Evolutionary conservation across 2,888 invertebrate species (phyloP).

Genomic region (Miltochrista miniata): DNA sequence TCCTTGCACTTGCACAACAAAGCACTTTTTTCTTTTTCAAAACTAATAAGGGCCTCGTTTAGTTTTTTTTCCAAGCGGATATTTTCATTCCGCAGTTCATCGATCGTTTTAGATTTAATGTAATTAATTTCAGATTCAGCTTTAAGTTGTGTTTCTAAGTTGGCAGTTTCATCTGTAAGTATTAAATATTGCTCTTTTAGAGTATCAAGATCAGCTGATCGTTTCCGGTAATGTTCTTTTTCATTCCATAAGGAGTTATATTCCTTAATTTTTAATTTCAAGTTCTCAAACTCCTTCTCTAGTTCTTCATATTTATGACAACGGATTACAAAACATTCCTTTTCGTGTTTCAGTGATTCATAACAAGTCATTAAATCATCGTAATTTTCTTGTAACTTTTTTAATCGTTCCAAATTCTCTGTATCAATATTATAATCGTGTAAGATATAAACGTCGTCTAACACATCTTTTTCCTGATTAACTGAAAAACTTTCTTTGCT

Average conservation of each 20-base stretch:
- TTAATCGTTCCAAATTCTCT: conserved; percentile 66
- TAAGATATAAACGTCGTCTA: conserved; percentile 38
- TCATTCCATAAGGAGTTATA: conserved; percentile 71
- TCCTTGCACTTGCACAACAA: conserved; percentile 78
- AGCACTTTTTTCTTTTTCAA: conserved; percentile 76
- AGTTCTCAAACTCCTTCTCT: conserved; percentile 58
- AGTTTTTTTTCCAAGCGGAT: conserved; percentile 61
- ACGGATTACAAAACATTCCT: conserved; percentile 51
- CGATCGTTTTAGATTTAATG: conserved; percentile 58
- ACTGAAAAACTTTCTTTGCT: conserved; percentile 49
- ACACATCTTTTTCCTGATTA: conserved; percentile 38
- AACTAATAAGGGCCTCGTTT: conserved; percentile 53
- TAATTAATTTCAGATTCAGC: conserved; percentile 71
- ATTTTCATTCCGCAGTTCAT: conserved; percentile 62
- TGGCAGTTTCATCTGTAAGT: conserved; percentile 66
- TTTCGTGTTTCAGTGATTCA: conserved; percentile 68
- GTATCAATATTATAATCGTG: conserved; percentile 56
- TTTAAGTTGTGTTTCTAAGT: conserved; percentile 65
- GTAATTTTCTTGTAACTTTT: conserved; percentile 66
- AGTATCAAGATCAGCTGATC: conserved; percentile 65
- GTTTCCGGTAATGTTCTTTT: conserved; percentile 68
- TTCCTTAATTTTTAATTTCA: conserved; percentile 60
- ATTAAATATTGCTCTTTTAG: conserved; percentile 70
- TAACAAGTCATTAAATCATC: conserved; percentile 67
- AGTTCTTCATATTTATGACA: conserved; percentile 62